Evolutionary conservation across 1,140 invertebrate species (phyloP).

Genomic region (Cecropterus lyciades): DNA sequence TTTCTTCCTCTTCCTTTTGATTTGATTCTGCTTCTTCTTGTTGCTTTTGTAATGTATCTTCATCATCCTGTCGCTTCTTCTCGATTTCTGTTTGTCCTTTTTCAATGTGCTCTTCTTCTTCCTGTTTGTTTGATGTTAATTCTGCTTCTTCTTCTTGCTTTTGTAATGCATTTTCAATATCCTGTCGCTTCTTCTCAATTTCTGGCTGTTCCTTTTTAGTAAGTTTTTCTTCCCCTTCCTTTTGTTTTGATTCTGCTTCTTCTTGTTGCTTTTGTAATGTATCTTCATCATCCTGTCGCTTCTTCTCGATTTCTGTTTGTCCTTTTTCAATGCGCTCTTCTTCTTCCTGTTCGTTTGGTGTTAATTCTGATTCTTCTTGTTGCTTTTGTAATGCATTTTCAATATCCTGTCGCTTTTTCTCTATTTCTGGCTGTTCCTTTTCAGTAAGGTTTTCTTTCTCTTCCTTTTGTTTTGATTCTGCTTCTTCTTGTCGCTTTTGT

Average conservation of each 20-base stretch:
- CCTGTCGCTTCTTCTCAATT: neutral
- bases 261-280: neutral
- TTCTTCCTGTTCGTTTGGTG: too few species aligned
- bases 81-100: neutral
- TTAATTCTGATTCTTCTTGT: too few species aligned
- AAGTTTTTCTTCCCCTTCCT: slow-evolving; percentile 1
- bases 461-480: neutral
- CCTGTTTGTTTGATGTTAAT: too few species aligned
- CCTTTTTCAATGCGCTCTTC: neutral
- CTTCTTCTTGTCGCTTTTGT: neutral
- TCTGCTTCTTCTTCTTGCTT: too few species aligned
- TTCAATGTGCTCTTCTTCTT: too few species aligned
- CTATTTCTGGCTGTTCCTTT: neutral
- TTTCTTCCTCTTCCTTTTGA: neutral
- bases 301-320: neutral
- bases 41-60: neutral
- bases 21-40: neutral
- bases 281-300: neutral
- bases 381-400: too few species aligned
- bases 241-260: neutral
- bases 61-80: neutral
- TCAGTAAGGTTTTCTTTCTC: neutral
- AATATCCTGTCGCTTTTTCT: neutral
- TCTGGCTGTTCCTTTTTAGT: neutral
- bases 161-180: too few species aligned